These are phyloP conservation scores for Clistopyga incitator DNA, from an alignment of 2,888 invertebrate genomes.

Conservation along the genomic window DNA sequence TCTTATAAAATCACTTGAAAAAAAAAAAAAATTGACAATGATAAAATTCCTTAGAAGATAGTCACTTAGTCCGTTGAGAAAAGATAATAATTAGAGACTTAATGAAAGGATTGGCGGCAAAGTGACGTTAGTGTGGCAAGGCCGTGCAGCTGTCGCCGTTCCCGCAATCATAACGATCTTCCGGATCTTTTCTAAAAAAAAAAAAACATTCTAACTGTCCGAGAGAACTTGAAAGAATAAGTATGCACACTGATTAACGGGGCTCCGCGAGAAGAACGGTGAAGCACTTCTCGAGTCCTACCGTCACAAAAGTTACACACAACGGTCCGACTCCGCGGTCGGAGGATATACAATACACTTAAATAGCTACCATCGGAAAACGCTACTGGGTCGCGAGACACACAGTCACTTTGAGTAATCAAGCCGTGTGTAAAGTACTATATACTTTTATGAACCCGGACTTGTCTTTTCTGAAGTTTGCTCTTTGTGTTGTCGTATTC, in stretches of 20 bases:
- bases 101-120: background rate
- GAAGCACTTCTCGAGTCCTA: conserved; percentile 30
- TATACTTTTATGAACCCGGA: conserved; percentile 36
- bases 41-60: too few relatives aligned
- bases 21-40: too few relatives aligned
- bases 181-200: conserved; percentile 14
- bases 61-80: too few relatives aligned
- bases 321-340: background rate
- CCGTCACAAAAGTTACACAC: background rate
- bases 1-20: too few relatives aligned
- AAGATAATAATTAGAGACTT: too few relatives aligned
- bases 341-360: conserved; percentile 34
- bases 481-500: conserved; percentile 50
- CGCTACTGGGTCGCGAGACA: conserved; percentile 39
- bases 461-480: conserved; percentile 2
- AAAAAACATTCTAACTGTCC: too few relatives aligned
- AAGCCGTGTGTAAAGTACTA: conserved; percentile 28
- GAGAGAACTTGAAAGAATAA: too few relatives aligned
- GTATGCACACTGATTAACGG: conserved; percentile 45
- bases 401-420: conserved; percentile 40
- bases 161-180: conserved; percentile 32
- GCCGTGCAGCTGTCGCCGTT: conserved; percentile 50
- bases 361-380: conserved; percentile 4
- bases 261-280: conserved; percentile 21
- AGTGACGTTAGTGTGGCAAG: conserved; percentile 34